Evolutionary conservation across 2,113 vertebrate species (phyloP).

Genomic region (Antechinus stuartii): DNA sequence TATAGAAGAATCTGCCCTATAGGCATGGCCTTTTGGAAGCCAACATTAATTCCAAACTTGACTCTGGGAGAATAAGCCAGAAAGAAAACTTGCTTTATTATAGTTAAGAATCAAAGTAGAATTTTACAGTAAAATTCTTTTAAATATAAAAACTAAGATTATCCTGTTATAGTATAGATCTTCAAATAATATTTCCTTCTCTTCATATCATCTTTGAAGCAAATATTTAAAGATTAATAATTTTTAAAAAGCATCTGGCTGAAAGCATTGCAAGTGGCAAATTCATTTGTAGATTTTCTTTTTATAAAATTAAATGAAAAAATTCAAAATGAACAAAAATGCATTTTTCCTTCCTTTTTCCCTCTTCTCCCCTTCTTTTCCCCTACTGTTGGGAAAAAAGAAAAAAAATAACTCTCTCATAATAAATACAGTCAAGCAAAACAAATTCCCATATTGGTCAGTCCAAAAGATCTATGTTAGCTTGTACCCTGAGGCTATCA

Average conservation of each 20-base stretch:
- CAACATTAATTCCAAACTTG: neutral
- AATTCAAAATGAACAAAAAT: neutral
- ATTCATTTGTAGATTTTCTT: neutral
- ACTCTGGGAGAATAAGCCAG: neutral
- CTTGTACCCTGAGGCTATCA: neutral
- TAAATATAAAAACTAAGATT: conserved; percentile 32
- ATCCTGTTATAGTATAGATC: conserved; percentile 17
- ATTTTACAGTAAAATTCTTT: conserved; percentile 13
- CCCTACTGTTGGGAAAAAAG: neutral
- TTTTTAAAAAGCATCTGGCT: neutral
- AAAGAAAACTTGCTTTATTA: neutral
- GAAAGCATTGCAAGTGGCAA: conserved; percentile 17
- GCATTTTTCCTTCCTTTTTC: neutral
- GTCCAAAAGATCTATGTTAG: neutral
- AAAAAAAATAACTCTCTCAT: neutral
- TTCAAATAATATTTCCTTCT: neutral
- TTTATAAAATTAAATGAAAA: neutral
- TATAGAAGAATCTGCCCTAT: neutral
- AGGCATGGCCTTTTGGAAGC: neutral
- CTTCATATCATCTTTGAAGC: neutral
- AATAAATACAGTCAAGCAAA: neutral
- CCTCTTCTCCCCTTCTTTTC: neutral
- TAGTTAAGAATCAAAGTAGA: neutral
- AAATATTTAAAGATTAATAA: neutral
- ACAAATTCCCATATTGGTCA: neutral